Evolutionary conservation across 1,140 invertebrate genomes (phyloP), one percentile per base, ranked within the genome.

Genomic region (Pachypeltis micranthus): DNA sequence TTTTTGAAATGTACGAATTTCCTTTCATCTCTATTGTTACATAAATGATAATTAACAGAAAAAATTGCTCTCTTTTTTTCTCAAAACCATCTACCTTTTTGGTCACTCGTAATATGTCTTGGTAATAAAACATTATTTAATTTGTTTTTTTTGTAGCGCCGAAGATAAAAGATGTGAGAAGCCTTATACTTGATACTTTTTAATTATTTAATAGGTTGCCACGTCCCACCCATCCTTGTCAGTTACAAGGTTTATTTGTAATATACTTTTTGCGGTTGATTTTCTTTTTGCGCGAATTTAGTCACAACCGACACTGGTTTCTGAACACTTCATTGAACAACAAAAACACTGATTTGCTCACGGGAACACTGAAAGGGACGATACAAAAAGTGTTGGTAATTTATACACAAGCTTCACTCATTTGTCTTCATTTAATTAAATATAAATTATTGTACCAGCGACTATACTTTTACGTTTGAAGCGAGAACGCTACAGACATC

Each of bases 161-260:
- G 47, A 51, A 51, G 47, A 51, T 51, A 51, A 51, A 51, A 51
- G 31, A 39, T 39, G 47, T 51, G 51, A 63, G 51, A 63, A 63
- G 62, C 62, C 51, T 63, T 63, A 56, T 57, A 55, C 12, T 47
- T 34, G 51, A 63, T 51, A 61, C 47, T 61, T 61, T 51, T 51
- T 51, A 51, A 51, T 39, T 39, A 39, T 39, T 39, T 16, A 51
- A 51, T 51, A 51, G 47, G 58, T 44, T 44, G 44, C 62, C 62
- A 63, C 62, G 62, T 63, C 62, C 28, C 51, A 19, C 62, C 54
- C 62, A 63, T 63, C 62, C 62, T 55, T 57, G 21, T 28, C n/a
- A n/a, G n/a, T n/a, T n/a, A n/a, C n/a, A n/a, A n/a, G n/a, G n/a
- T n/a, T n/a, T n/a, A n/a, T n/a, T n/a, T n/a, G n/a, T n/a, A n/a